Percentiles rank a stretch among this genome's conserved stretches.
Evolutionary conservation across 2,113 vertebrate species (phyloP).

Genomic region (Apus apus): DNA sequence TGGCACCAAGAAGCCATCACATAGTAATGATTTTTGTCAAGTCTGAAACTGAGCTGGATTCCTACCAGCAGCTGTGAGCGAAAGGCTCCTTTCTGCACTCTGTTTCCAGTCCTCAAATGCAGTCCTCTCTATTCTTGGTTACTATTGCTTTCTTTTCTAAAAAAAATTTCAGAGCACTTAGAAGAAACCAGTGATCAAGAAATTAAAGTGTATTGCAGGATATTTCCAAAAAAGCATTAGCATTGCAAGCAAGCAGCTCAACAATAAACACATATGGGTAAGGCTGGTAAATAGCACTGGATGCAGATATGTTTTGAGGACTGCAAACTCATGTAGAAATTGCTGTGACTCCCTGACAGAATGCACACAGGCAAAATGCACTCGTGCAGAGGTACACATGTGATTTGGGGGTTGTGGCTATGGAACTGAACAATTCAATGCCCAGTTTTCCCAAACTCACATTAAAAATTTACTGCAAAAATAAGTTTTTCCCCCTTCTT

Average conservation of each 20-base stretch:
- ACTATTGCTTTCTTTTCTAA: background rate
- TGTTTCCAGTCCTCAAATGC: background rate
- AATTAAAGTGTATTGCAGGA: background rate
- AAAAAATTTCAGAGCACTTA: background rate
- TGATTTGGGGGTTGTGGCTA: background rate
- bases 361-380: background rate
- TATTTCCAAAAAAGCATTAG: background rate
- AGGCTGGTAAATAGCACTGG: background rate
- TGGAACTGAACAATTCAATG: background rate
- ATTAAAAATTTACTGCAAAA: background rate
- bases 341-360: background rate
- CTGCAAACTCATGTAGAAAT: background rate
- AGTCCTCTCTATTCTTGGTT: background rate
- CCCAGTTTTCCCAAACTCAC: background rate
- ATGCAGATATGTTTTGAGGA: background rate
- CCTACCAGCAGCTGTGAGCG: background rate
- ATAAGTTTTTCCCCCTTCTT: background rate
- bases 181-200: background rate
- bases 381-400: background rate
- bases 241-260: background rate
- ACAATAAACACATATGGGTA: background rate
- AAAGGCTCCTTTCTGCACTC: constrained; percentile 29
- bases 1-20: background rate
- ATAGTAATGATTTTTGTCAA: constrained; percentile 1
- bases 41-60: constrained; percentile 7